These are phyloP conservation scores for Artibeus lituratus DNA, from an alignment of 2,797 vertebrate genomes.

Conservation along the genomic window DNA sequence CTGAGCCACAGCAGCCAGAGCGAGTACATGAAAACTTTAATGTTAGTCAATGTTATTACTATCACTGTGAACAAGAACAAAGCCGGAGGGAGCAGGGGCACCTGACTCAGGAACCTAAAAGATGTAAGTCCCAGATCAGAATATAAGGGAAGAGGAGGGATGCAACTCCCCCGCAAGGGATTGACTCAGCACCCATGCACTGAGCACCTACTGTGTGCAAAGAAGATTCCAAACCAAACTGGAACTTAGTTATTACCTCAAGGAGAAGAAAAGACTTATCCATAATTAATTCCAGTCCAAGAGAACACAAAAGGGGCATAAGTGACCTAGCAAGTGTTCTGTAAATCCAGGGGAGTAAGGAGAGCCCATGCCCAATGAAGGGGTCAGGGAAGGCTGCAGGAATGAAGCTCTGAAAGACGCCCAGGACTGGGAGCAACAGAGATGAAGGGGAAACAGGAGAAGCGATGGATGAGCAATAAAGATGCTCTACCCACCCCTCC, in stretches of 20 bases:
- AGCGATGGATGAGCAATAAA: not conserved
- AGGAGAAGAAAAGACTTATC: not conserved
- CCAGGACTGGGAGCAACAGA: not conserved
- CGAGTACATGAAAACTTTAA: not conserved
- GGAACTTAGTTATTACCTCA: constrained; percentile 1
- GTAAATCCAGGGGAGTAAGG: not conserved
- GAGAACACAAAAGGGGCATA: not conserved
- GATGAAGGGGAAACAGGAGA: not conserved
- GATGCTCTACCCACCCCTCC: not conserved
- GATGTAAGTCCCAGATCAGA: not conserved
- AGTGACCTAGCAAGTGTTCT: not conserved
- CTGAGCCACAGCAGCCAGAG: not conserved
- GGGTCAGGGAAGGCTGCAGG: not conserved
- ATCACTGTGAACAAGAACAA: constrained; percentile 17
- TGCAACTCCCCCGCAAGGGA: not conserved
- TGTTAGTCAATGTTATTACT: not conserved
- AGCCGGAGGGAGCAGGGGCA: not conserved
- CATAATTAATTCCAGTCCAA: not conserved
- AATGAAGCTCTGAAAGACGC: not conserved
- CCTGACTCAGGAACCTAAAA: not conserved
- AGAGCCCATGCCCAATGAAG: not conserved
- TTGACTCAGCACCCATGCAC: not conserved
- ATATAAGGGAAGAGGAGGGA: not conserved
- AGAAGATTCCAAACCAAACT: not conserved
- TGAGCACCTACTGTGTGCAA: constrained; percentile 21